Percentiles rank a stretch among this genome's conserved stretches.
phyloP scores from a whole-genome alignment of 2,113 vertebrate species.

The Phalacrocorax carbo region DNA sequence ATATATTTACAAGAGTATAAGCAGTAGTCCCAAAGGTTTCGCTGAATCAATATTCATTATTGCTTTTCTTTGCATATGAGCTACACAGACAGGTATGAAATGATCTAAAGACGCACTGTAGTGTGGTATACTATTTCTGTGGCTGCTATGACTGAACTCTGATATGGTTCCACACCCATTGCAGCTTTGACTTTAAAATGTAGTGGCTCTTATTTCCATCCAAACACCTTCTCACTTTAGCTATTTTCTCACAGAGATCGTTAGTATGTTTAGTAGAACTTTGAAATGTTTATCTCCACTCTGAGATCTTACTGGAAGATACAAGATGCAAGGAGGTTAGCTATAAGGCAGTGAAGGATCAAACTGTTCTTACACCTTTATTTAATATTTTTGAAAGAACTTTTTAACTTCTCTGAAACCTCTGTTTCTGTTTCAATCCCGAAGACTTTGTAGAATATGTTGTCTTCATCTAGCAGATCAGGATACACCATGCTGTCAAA shows the following conservation, averaged over 20 bases:
- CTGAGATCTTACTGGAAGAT: background rate
- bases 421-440: background rate
- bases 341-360: background rate
- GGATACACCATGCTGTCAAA: background rate
- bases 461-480: background rate
- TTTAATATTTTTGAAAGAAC: background rate
- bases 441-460: background rate
- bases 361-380: background rate
- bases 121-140: background rate
- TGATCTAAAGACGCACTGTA: background rate
- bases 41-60: background rate
- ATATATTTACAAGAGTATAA: background rate
- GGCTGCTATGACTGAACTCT: background rate
- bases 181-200: background rate
- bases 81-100: background rate
- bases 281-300: background rate
- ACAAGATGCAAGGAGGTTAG: background rate
- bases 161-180: background rate
- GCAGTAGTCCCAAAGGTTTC: background rate
- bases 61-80: background rate
- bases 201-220: background rate
- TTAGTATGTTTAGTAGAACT: background rate
- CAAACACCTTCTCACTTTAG: background rate
- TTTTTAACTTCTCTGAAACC: background rate
- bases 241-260: background rate